Percentiles rank a stretch among this genome's conserved stretches.
phyloP scores from a whole-genome alignment of 2,888 invertebrate genomes.

The Mythimna vitellina region DNA sequence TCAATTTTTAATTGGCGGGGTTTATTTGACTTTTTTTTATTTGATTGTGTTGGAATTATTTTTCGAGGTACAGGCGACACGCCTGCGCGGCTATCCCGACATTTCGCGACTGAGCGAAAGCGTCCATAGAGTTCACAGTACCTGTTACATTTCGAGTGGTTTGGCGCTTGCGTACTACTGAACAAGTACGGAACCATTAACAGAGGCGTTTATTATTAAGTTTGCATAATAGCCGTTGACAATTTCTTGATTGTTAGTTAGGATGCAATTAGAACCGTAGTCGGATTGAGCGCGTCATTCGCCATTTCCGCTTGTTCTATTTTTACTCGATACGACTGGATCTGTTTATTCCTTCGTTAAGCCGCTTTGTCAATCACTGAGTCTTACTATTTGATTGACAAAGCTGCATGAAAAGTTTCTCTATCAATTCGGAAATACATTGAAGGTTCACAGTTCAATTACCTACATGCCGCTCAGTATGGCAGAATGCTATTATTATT shows the following conservation, averaged over 20 bases:
- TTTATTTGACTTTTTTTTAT: conserved; percentile 70
- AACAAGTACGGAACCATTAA: conserved; percentile 69
- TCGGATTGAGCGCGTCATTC: conserved; percentile 46
- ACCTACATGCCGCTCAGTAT: background rate
- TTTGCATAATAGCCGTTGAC: conserved; percentile 73
- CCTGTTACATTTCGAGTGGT: conserved; percentile 78
- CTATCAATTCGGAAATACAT: conserved; percentile 11
- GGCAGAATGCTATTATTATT: background rate
- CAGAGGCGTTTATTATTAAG: conserved; percentile 70
- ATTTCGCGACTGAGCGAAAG: conserved; percentile 81
- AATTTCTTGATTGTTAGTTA: conserved; percentile 66
- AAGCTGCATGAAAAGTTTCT: conserved; percentile 37
- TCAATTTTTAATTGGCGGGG: conserved; percentile 63
- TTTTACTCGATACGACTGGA: conserved; percentile 31
- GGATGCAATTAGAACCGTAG: conserved; percentile 63
- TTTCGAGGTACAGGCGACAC: conserved; percentile 73
- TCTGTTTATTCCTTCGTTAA: conserved; percentile 44
- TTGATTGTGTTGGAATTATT: conserved; percentile 62
- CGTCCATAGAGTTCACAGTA: conserved; percentile 74
- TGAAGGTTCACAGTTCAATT: background rate
- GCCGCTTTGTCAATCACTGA: conserved; percentile 52
- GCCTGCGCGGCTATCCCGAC: conserved; percentile 79
- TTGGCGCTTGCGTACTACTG: conserved; percentile 78
- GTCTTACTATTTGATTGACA: conserved; percentile 40
- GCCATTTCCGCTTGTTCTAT: conserved; percentile 50